Evolutionary conservation across 2,113 vertebrate genomes (phyloP).

Genomic region (Castor canadensis): DNA sequence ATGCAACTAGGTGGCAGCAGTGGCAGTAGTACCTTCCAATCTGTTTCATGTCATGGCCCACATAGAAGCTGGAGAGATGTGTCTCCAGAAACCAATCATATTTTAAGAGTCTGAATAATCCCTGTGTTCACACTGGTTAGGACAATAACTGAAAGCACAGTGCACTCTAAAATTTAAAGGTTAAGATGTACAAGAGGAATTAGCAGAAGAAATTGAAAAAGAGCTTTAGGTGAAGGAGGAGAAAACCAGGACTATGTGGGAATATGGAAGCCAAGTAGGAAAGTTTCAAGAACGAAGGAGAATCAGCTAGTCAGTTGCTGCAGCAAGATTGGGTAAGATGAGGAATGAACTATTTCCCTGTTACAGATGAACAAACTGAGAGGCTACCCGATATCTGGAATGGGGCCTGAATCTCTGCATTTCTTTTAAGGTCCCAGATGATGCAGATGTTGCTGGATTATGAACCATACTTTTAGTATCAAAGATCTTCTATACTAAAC

Average conservation of each 20-base stretch:
- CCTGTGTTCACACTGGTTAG: background rate
- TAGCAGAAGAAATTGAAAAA: background rate
- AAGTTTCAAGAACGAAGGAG: background rate
- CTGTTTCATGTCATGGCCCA: background rate
- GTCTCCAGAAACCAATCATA: background rate
- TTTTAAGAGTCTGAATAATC: background rate
- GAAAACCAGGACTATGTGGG: background rate
- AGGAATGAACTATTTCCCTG: background rate
- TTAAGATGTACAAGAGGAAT: background rate
- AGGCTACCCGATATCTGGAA: background rate
- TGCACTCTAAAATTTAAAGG: background rate
- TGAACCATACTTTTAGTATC: background rate
- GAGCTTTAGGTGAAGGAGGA: background rate
- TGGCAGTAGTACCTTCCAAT: background rate
- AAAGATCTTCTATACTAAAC: background rate
- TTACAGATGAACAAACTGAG: background rate
- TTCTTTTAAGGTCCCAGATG: background rate
- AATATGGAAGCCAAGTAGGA: background rate
- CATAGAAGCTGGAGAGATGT: background rate
- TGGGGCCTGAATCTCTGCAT: background rate
- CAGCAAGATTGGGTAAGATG: background rate
- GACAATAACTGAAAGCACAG: background rate
- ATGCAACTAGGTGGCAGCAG: background rate
- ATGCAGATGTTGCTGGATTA: too few relatives aligned
- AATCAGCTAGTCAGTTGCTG: background rate